Conservation (phyloP, 2,888 invertebrate genomes). For the Sceliomorpha sp. region DNA sequence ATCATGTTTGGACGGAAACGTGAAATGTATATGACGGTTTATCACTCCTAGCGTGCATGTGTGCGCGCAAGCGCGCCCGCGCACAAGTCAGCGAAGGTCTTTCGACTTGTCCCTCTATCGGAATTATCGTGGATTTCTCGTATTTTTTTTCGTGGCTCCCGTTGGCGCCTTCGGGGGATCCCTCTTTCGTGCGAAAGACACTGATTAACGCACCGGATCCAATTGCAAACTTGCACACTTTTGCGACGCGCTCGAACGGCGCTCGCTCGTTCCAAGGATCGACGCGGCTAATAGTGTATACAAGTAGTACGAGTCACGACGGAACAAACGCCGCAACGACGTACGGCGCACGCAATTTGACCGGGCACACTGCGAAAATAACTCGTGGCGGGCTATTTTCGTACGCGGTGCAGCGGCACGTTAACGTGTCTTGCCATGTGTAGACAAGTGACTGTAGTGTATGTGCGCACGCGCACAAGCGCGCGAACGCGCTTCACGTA, state of each 20-base stretch:
- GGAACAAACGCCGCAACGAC: slow-evolving; percentile 12
- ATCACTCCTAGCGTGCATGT: slow-evolving; percentile 23
- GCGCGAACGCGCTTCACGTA: slow-evolving; percentile 31
- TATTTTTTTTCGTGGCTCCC: slow-evolving; percentile 1
- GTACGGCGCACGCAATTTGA: slow-evolving; percentile 39
- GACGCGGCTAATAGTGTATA: slow-evolving; percentile 30
- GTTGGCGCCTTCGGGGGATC: not conserved
- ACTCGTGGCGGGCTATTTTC: slow-evolving; percentile 56
- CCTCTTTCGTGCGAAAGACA: slow-evolving; percentile 5
- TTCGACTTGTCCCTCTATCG: slow-evolving; percentile 9
- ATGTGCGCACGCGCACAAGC: slow-evolving; percentile 50
- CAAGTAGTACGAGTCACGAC: slow-evolving; percentile 35
- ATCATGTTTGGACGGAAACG: slow-evolving; percentile 26
- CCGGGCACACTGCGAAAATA: slow-evolving; percentile 49
- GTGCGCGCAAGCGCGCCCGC: slow-evolving; percentile 27
- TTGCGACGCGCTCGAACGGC: slow-evolving; percentile 46
- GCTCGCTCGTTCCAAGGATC: slow-evolving; percentile 33
- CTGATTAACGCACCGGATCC: not conserved
- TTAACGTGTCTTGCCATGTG: slow-evolving; percentile 53
- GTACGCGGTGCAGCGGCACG: slow-evolving; percentile 49
- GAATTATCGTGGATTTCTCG: too few relatives aligned
- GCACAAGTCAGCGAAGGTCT: slow-evolving; percentile 1
- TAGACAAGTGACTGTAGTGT: slow-evolving; percentile 46
- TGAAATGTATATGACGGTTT: slow-evolving; percentile 13
- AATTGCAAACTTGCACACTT: slow-evolving; percentile 36